Base-by-base conservation (phyloP, 2,888 invertebrate species). In the Ectemnius lituratus region DNA sequence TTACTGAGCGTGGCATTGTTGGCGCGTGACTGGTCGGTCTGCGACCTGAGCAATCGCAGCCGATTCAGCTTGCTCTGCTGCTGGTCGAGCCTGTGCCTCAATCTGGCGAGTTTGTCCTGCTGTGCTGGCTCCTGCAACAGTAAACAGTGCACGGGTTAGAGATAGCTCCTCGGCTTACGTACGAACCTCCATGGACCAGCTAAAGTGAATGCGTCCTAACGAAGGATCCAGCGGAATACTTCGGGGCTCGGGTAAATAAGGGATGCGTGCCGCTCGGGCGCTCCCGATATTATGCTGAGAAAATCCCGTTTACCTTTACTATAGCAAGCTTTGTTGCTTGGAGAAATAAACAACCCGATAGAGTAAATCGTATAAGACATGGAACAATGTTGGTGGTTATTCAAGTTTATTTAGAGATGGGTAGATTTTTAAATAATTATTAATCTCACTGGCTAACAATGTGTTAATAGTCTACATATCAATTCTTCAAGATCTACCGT, bases 61-160 rank as follows among this genome's bases (percentile, higher is more conserved):
- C 97, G 95, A 86, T 97, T 94, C 91, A 98, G 93, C 92, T 98
- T 98, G 90, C 97, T 94, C 92, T 98, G 98, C 92, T 98, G 98
- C 80, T 97, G 96, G 91, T 98, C 97, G 86, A 98, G 97, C 84
- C 97, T 95, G 89, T 98, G 98, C 84, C 97, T 94, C 88, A 98
- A 93, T 89, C 97, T 93, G 75, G 97, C 94, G 88, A 98, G 92
- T 84, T 97, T 94, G 91, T 98, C 97, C 88, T 97, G 96, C 91
- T 98, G 98, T 70, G 96, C 95, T 82, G 96, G 95, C 90, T 95
- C 94, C 93, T 94, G 91, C 62, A 84, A 87, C 63, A 69, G 68
- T 78, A 74, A 81, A 78, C 70, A 72, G 28, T 47, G 57, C 5
- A 45, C 37, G 65, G 66, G 61, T 63, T 72, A 68, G 37, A n/a